These are phyloP conservation scores for Oikopleura vanhoeffeni DNA, from an alignment of 23 tunicate genomes.

Conservation along the genomic window DNA sequence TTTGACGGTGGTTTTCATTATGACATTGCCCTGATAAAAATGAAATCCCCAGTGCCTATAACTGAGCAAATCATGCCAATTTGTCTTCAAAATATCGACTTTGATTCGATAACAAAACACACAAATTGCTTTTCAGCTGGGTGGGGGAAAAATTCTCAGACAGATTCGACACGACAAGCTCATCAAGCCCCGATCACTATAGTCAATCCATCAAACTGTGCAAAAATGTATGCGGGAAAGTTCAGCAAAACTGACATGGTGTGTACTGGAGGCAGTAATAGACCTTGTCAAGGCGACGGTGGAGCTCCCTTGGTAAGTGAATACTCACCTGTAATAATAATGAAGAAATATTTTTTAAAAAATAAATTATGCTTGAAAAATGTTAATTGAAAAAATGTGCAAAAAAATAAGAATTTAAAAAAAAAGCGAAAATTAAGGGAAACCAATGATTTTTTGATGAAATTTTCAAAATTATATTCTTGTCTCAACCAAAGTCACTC, in stretches of 20 bases:
- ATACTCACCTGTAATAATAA: too few species aligned
- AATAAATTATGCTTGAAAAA: too few species aligned
- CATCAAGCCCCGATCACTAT: neutral
- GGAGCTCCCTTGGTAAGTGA: neutral
- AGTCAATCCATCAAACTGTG: neutral
- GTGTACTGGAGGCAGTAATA: neutral
- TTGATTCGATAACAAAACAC: neutral
- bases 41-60: neutral
- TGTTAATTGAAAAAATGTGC: too few species aligned
- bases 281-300: neutral
- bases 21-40: neutral
- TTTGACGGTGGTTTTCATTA: neutral
- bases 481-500: too few species aligned
- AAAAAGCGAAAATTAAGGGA: too few species aligned
- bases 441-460: too few species aligned
- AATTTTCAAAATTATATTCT: too few species aligned
- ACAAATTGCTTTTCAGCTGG: constrained; percentile 23
- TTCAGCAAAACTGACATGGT: neutral
- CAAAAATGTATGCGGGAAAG: neutral
- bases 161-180: neutral
- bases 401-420: too few species aligned
- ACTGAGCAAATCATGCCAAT: neutral
- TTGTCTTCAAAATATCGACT: neutral
- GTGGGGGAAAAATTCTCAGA: constrained; percentile 9
- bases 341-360: too few species aligned